Evolutionary conservation across 1,140 invertebrate genomes (phyloP).

Genomic region (Portunus trituberculatus): DNA sequence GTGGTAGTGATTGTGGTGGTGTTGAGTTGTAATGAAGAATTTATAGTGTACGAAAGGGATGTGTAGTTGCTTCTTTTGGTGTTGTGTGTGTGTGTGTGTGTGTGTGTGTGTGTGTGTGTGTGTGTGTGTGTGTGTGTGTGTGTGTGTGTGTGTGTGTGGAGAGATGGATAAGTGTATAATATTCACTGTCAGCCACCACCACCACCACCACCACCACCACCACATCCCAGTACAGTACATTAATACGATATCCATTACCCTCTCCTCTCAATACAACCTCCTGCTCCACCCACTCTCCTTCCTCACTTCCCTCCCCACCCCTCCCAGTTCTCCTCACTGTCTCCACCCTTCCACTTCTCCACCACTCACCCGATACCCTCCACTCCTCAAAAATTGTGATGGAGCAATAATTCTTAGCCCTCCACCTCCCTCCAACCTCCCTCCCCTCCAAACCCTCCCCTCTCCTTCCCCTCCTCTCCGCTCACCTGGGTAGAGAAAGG

Average conservation of each 20-base stretch:
- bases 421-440: not conserved
- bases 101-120: too few relatives aligned
- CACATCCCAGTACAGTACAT: not conserved
- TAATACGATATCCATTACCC: not conserved
- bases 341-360: not conserved
- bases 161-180: too few relatives aligned
- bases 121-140: too few relatives aligned
- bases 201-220: conserved; percentile 1
- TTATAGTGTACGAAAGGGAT: too few relatives aligned
- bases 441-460: not conserved
- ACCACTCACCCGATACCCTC: not conserved
- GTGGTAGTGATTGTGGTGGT: too few relatives aligned
- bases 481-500: not conserved
- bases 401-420: conserved; percentile 48
- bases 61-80: too few relatives aligned
- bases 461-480: not conserved
- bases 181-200: too few relatives aligned
- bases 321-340: not conserved
- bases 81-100: too few relatives aligned
- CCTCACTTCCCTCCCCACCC: not conserved
- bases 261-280: not conserved
- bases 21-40: too few relatives aligned
- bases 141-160: too few relatives aligned
- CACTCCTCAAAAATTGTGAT: conserved; percentile 47
- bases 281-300: not conserved